Conservation (phyloP, 2,888 invertebrate genomes). For the Ectemnius lituratus region DNA sequence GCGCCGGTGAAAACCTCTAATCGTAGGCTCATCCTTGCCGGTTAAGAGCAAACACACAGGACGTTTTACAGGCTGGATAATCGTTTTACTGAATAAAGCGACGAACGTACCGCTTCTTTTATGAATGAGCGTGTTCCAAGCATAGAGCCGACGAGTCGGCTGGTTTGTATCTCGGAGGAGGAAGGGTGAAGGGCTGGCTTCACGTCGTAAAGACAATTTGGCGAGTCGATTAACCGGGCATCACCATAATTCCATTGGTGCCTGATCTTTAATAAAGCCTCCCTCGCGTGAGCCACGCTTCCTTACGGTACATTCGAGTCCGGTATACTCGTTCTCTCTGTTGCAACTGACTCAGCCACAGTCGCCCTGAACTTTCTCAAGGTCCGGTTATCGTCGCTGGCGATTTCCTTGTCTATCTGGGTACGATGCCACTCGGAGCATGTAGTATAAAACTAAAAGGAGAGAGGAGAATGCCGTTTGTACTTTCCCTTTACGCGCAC, state of each 20-base stretch:
- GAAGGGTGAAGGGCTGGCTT: conserved; percentile 19
- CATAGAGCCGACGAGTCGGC: neutral
- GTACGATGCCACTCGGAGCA: conserved; percentile 4
- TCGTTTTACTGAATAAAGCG: conserved; percentile 1
- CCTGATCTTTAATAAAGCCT: conserved; percentile 37
- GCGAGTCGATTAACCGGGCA: conserved; percentile 47
- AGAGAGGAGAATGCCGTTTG: conserved; percentile 47
- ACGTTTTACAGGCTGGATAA: neutral
- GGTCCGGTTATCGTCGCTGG: conserved; percentile 1
- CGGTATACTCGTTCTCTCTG: conserved; percentile 24
- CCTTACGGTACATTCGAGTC: conserved; percentile 20
- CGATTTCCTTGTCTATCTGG: neutral
- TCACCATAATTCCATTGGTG: conserved; percentile 21
- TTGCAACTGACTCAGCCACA: neutral
- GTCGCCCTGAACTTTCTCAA: conserved; percentile 5
- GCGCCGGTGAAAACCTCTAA: neutral
- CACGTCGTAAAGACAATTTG: conserved; percentile 46
- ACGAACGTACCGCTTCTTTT: neutral
- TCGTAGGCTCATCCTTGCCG: neutral
- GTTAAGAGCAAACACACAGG: neutral
- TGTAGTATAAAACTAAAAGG: conserved; percentile 39
- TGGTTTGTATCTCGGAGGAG: neutral
- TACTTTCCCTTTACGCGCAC: conserved; percentile 64
- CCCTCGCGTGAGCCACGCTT: conserved; percentile 33
- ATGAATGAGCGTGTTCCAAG: conserved; percentile 3